A percentile compares a stretch with the other conserved stretches of the same genome.
phyloP scores from a whole-genome alignment of 2,888 invertebrate species.

The Hermaeophaga mercurialis region DNA sequence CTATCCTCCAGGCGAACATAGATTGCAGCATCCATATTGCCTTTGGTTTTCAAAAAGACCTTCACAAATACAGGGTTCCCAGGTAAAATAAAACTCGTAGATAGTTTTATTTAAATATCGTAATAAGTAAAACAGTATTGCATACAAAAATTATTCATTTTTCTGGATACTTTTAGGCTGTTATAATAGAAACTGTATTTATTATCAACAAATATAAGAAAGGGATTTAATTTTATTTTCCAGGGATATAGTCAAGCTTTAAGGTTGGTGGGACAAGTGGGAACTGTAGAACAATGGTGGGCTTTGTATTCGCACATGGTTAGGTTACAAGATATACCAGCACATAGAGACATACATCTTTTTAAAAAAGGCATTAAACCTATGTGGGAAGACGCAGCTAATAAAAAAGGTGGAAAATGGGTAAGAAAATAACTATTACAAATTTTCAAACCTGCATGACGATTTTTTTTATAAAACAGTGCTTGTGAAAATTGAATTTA shows the following conservation, averaged over 20 bases:
- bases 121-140: no score
- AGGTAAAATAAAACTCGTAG: no score
- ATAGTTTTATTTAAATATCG: no score
- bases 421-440: slow-evolving; percentile 59
- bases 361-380: slow-evolving; percentile 98
- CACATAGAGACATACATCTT: slow-evolving; percentile 92
- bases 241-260: slow-evolving; percentile 72
- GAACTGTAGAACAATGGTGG: slow-evolving; percentile 98
- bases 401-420: slow-evolving; percentile 98
- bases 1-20: slow-evolving; percentile 86
- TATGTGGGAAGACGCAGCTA: slow-evolving; percentile 99
- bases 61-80: slow-evolving; percentile 60
- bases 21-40: slow-evolving; percentile 91
- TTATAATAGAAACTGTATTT: no score
- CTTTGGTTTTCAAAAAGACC: slow-evolving; percentile 71
- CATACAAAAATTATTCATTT: no score
- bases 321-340: slow-evolving; percentile 86
- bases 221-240: slow-evolving; percentile 17
- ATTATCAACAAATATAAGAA: no score
- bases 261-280: slow-evolving; percentile 85
- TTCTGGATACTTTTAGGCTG: no score
- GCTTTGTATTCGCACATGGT: slow-evolving; percentile 89
- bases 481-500: no score
- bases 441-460: background rate
- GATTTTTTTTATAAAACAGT: no score